These are phyloP conservation scores for Globodera ellingtonae DNA, from an alignment of 1,140 invertebrate genomes.

Conservation along the genomic window DNA sequence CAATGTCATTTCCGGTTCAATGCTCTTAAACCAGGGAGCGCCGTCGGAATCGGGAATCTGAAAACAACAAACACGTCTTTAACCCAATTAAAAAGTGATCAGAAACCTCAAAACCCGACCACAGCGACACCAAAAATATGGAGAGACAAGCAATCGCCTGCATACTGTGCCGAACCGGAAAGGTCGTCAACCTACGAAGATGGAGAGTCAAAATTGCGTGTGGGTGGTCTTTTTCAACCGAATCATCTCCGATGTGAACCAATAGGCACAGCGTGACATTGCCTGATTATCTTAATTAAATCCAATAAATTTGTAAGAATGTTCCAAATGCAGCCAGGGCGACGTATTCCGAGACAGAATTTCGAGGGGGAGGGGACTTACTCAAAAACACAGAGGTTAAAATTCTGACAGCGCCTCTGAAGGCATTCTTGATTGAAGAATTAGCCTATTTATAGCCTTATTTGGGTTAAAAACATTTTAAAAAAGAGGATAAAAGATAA, in stretches of 20 bases:
- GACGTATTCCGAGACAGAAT: too few species aligned
- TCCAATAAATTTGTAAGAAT: too few species aligned
- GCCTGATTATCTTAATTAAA: slow-evolving; percentile 4
- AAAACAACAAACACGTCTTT: slow-evolving; percentile 6
- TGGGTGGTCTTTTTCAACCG: not conserved
- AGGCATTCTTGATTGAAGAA: too few species aligned
- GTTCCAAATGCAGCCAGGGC: too few species aligned
- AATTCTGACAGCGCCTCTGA: too few species aligned
- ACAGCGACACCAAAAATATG: slow-evolving; percentile 35
- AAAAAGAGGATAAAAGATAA: not conserved
- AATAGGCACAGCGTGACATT: slow-evolving; percentile 38
- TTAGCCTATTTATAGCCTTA: too few species aligned
- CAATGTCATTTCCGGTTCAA: slow-evolving; percentile 37
- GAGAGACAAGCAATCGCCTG: slow-evolving; percentile 28
- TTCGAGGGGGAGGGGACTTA: too few species aligned
- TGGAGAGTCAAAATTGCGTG: not conserved
- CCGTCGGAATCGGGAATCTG: slow-evolving; percentile 27
- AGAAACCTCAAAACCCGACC: slow-evolving; percentile 36
- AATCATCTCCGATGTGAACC: slow-evolving; percentile 49
- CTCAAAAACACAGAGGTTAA: too few species aligned
- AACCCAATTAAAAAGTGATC: not conserved
- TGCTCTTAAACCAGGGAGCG: slow-evolving; percentile 35
- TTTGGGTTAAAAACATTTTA: not conserved
- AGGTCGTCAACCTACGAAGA: slow-evolving; percentile 40
- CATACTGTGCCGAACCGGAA: slow-evolving; percentile 38